phyloP scores from a whole-genome alignment of 2,888 invertebrate species.

The Drosophila lutescens region DNA sequence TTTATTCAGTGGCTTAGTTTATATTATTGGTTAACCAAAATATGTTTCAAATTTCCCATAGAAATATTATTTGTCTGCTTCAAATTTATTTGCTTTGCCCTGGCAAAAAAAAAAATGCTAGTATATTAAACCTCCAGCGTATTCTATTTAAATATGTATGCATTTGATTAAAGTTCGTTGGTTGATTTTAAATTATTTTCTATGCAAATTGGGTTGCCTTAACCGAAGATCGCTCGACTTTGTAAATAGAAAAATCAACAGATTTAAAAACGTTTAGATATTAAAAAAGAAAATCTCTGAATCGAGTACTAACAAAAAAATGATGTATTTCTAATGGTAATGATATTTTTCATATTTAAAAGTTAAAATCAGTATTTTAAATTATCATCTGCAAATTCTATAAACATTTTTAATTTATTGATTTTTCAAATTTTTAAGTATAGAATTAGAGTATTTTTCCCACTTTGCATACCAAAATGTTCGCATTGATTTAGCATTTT shows the following conservation, averaged over 20 bases:
- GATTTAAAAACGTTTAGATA: too few species aligned
- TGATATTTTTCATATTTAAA: too few species aligned
- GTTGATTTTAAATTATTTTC: constrained; percentile 27
- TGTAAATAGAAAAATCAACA: too few species aligned
- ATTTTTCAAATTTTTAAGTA: not conserved
- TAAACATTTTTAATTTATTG: too few species aligned
- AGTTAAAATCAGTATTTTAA: too few species aligned
- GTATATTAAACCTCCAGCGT: constrained; percentile 18
- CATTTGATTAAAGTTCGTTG: constrained; percentile 51
- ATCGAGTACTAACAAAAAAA: too few species aligned
- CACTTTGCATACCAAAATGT: not conserved
- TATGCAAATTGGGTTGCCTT: constrained; percentile 15
- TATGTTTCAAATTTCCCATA: constrained; percentile 12
- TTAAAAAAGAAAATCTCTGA: too few species aligned
- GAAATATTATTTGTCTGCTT: constrained; percentile 7
- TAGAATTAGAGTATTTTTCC: constrained; percentile 2
- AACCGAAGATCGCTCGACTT: not conserved
- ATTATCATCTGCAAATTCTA: too few species aligned
- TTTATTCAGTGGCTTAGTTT: constrained; percentile 3
- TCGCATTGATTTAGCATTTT: constrained; percentile 10
- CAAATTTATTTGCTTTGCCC: constrained; percentile 16
- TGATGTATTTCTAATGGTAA: too few species aligned
- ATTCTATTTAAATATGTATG: constrained; percentile 40
- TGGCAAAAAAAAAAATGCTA: not conserved
- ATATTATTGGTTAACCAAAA: constrained; percentile 18